Percentiles rank a stretch among this genome's conserved stretches.
Evolutionary conservation across 1,140 invertebrate genomes (phyloP).

Genomic region (Drosophila biarmipes): DNA sequence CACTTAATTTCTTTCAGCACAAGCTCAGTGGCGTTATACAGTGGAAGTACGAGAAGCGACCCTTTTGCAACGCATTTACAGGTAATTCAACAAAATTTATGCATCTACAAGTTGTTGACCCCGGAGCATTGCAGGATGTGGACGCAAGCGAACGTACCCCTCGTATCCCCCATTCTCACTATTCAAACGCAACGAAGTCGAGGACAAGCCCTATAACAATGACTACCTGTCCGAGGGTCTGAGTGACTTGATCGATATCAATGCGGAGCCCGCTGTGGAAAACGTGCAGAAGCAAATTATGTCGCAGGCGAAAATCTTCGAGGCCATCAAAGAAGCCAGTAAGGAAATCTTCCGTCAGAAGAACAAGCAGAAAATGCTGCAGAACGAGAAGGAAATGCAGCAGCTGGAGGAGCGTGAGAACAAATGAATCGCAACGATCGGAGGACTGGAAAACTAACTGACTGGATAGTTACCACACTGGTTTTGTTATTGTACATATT

Average conservation of each 20-base stretch:
- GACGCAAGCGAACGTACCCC: conserved; percentile 87
- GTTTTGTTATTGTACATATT: conserved; percentile 51
- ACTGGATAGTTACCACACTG: conserved; percentile 33
- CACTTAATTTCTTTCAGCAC: conserved; percentile 41
- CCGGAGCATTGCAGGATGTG: conserved; percentile 86
- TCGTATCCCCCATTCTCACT: conserved; percentile 84
- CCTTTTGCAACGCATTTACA: conserved; percentile 91
- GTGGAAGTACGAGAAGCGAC: conserved; percentile 86
- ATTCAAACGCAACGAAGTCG: conserved; percentile 72
- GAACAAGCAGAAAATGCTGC: conserved; percentile 70
- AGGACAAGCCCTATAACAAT: conserved; percentile 73
- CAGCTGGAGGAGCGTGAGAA: conserved; percentile 52
- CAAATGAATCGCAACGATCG: conserved; percentile 41
- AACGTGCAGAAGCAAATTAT: conserved; percentile 90
- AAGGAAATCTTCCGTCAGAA: conserved; percentile 87
- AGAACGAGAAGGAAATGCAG: conserved; percentile 50
- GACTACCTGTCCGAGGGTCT: conserved; percentile 86
- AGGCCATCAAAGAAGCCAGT: conserved; percentile 90
- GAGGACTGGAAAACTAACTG: background rate
- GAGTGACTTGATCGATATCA: conserved; percentile 87
- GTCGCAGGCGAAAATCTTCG: conserved; percentile 91
- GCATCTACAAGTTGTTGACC: background rate
- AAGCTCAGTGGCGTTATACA: conserved; percentile 79
- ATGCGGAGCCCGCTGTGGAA: conserved; percentile 89
- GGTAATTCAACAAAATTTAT: conserved; percentile 82